These are phyloP conservation scores for Euphonia xanthogaster DNA, from an alignment of 2,797 vertebrate genomes.

Conservation along the genomic window DNA sequence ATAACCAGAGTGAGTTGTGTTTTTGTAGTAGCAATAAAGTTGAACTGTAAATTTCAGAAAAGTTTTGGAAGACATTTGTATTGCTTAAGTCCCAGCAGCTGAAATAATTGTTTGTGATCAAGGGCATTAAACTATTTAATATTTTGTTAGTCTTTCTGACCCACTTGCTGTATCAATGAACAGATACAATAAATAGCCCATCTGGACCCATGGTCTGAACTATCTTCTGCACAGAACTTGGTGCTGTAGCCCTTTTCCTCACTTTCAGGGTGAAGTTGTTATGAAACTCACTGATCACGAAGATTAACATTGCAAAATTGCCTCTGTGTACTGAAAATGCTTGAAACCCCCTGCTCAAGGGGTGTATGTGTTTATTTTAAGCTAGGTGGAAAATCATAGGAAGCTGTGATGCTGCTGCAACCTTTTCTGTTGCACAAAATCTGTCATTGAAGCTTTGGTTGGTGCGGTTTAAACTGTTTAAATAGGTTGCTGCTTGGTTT, in stretches of 20 bases:
- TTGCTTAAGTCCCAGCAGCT: background rate
- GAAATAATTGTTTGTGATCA: background rate
- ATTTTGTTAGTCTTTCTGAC: background rate
- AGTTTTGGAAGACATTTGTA: background rate
- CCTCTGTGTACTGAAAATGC: background rate
- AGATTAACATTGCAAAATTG: background rate
- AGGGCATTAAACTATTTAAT: background rate
- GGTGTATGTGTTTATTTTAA: background rate
- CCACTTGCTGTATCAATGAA: background rate
- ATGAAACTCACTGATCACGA: background rate
- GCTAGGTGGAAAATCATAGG: background rate
- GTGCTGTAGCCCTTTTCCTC: background rate
- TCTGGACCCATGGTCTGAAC: background rate
- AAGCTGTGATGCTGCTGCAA: background rate
- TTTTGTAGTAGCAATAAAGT: background rate
- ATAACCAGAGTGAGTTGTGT: background rate
- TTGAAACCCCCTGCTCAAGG: background rate
- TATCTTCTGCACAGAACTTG: background rate
- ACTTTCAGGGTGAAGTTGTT: background rate
- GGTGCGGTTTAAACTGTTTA: background rate
- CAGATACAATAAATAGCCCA: background rate
- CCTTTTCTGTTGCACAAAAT: background rate
- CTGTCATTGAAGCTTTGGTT: accelerated
- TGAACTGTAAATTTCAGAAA: background rate
- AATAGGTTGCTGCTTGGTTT: background rate